Evolutionary conservation across 2,113 vertebrate species (phyloP).

Genomic region (Misgurnus mizolepis): DNA sequence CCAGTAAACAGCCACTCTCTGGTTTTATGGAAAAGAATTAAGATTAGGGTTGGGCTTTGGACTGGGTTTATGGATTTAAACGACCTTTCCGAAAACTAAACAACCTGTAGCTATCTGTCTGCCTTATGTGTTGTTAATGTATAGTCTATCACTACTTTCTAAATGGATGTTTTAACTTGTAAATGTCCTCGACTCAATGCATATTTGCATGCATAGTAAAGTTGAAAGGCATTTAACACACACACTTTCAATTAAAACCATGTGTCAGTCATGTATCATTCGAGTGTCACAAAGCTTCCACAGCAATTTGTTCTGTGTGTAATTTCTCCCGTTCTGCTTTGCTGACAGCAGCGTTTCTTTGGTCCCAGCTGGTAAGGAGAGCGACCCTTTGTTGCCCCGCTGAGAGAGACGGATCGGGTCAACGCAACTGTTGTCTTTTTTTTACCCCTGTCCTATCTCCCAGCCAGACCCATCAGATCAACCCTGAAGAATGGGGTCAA

Average conservation of each 20-base stretch:
- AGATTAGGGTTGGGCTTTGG: too few species aligned
- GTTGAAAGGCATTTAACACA: neutral
- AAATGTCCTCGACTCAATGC: neutral
- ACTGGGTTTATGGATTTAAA: too few species aligned
- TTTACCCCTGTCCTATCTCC: neutral
- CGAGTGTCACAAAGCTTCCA: slow-evolving; percentile 21
- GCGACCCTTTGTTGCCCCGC: slow-evolving; percentile 30
- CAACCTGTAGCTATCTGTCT: too few species aligned
- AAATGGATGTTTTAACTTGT: neutral
- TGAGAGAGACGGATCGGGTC: slow-evolving; percentile 45
- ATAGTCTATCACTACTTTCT: neutral
- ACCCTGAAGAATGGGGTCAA: slow-evolving; percentile 53
- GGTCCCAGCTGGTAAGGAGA: slow-evolving; percentile 39
- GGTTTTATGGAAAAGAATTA: too few species aligned
- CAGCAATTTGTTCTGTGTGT: slow-evolving; percentile 46
- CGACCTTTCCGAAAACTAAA: too few species aligned
- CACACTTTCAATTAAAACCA: neutral
- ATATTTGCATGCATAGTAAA: neutral
- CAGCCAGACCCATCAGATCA: slow-evolving; percentile 44
- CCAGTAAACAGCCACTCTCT: too few species aligned
- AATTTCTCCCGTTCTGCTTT: slow-evolving; percentile 36
- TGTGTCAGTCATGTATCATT: neutral
- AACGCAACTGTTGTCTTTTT: slow-evolving; percentile 46
- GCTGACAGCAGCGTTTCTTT: slow-evolving; percentile 36
- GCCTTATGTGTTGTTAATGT: too few species aligned